A percentile compares a stretch with the other conserved stretches of the same genome.
Evolutionary conservation across 1,140 invertebrate genomes (phyloP).

Genomic region (Cepaea nemoralis): DNA sequence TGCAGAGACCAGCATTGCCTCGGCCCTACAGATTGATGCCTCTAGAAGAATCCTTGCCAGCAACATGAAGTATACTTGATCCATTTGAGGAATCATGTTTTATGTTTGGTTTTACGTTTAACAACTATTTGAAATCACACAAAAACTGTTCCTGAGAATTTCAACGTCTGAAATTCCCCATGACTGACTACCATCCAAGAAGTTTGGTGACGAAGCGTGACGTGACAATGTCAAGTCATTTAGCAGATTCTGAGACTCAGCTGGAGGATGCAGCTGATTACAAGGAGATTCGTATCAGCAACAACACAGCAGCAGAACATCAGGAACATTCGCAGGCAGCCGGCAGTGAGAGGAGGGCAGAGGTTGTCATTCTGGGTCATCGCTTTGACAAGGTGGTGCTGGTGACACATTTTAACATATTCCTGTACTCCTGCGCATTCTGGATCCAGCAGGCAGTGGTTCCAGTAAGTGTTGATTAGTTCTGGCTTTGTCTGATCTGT

Average conservation of each 20-base stretch:
- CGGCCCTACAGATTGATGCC: too few relatives aligned
- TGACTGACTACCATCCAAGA: too few relatives aligned
- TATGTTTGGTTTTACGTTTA: neutral
- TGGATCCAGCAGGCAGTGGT: conserved; percentile 66
- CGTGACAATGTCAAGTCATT: neutral
- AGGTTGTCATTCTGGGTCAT: conserved; percentile 1
- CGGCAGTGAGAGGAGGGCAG: neutral
- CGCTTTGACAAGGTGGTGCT: conserved; percentile 26
- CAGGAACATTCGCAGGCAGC: neutral
- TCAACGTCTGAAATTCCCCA: too few relatives aligned
- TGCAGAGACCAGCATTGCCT: too few relatives aligned
- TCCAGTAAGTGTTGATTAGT: conserved; percentile 55
- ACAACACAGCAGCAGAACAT: neutral
- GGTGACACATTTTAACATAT: conserved; percentile 65
- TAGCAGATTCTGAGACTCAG: neutral
- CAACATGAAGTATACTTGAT: too few relatives aligned
- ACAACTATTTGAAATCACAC: neutral
- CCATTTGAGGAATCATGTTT: too few relatives aligned
- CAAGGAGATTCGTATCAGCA: neutral
- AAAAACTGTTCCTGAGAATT: too few relatives aligned
- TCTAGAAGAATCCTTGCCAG: too few relatives aligned
- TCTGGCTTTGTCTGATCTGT: too few relatives aligned
- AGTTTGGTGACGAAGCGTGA: neutral
- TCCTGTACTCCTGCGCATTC: conserved; percentile 66
- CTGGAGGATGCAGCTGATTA: neutral